Conservation (phyloP, 2,888 invertebrate genomes). For the Scotopteryx bipunctaria region DNA sequence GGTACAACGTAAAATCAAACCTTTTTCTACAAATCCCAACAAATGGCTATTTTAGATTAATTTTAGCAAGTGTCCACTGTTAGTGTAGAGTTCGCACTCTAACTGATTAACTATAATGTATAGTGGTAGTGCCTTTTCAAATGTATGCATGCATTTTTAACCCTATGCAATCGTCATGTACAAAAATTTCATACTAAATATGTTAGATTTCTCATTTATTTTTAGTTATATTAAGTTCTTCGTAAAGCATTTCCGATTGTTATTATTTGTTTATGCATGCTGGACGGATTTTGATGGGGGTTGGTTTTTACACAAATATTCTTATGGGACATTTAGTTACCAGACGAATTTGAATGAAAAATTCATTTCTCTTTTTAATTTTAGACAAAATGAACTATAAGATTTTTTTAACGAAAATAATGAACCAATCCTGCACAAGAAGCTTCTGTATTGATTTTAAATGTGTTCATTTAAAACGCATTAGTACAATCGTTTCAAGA, state of each 20-base stretch:
- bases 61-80: slow-evolving; percentile 1
- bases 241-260: slow-evolving; percentile 54
- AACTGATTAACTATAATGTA: slow-evolving; percentile 7
- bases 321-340: too few relatives aligned
- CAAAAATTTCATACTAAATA: slow-evolving; percentile 43
- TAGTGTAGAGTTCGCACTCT: background rate
- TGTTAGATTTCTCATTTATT: slow-evolving; percentile 36
- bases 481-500: slow-evolving; percentile 69
- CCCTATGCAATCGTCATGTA: slow-evolving; percentile 48
- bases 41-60: slow-evolving; percentile 7
- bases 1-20: background rate
- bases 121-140: slow-evolving; percentile 58
- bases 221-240: slow-evolving; percentile 42
- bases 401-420: background rate
- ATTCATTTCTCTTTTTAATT: too few relatives aligned
- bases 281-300: slow-evolving; percentile 16
- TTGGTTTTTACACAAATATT: too few relatives aligned
- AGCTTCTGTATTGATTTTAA: slow-evolving; percentile 58
- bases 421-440: slow-evolving; percentile 53
- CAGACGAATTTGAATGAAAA: too few relatives aligned
- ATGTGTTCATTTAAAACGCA: too few relatives aligned
- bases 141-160: slow-evolving; percentile 59
- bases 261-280: slow-evolving; percentile 30
- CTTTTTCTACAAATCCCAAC: background rate
- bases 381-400: background rate